Evolutionary conservation across 2,888 invertebrate species (phyloP).

Genomic region (Pasiphila rectangulata): DNA sequence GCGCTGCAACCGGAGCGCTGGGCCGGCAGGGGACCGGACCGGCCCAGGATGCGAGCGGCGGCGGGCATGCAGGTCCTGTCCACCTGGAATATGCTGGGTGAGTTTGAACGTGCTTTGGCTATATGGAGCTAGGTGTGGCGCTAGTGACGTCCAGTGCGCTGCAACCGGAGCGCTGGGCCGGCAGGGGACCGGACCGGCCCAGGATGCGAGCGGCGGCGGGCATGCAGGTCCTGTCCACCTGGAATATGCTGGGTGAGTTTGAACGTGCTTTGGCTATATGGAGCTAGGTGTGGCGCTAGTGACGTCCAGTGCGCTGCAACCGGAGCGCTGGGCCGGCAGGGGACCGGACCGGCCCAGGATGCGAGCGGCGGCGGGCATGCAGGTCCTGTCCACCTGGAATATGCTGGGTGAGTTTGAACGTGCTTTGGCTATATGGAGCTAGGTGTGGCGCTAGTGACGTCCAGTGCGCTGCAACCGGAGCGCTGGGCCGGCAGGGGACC

Average conservation of each 20-base stretch:
- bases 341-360: conserved; percentile 83
- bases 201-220: conserved; percentile 97
- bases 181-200: conserved; percentile 63
- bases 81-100: conserved; percentile 94
- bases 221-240: conserved; percentile 93
- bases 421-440: conserved; percentile 64
- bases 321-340: conserved; percentile 70
- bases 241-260: conserved; percentile 89
- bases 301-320: conserved; percentile 63
- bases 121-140: conserved; percentile 72
- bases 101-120: conserved; percentile 42
- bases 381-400: conserved; percentile 95
- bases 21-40: conserved; percentile 68
- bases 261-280: conserved; percentile 52
- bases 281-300: conserved; percentile 72
- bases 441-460: conserved; percentile 71
- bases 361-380: conserved; percentile 95
- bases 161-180: conserved; percentile 69
- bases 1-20: conserved; percentile 68
- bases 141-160: conserved; percentile 66
- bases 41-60: conserved; percentile 91
- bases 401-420: conserved; percentile 82
- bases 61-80: conserved; percentile 96
- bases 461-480: conserved; percentile 62
- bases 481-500: conserved; percentile 71